phyloP scores from a whole-genome alignment of 2,113 vertebrate genomes.

The Strix uralensis region DNA sequence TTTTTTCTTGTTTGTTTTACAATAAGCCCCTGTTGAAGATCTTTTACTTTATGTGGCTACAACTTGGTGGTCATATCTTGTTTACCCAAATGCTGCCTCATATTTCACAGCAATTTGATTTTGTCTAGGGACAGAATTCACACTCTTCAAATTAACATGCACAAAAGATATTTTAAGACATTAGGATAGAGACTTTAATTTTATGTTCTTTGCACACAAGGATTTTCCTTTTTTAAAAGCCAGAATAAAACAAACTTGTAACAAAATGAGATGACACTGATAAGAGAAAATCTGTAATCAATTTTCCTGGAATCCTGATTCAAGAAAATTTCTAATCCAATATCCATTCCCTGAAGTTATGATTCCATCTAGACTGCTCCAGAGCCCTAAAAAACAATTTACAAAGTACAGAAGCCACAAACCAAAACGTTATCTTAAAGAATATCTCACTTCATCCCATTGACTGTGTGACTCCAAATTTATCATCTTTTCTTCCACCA shows the following conservation, averaged over 20 bases:
- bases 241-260: background rate
- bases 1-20: background rate
- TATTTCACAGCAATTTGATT: background rate
- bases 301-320: background rate
- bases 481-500: slow-evolving; percentile 23
- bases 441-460: background rate
- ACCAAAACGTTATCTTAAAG: background rate
- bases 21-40: background rate
- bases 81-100: background rate
- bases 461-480: slow-evolving; percentile 37
- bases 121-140: background rate
- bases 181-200: background rate
- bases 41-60: background rate
- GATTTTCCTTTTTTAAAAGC: background rate
- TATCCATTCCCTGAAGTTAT: background rate
- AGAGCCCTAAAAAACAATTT: slow-evolving; percentile 15
- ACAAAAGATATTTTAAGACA: background rate
- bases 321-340: background rate
- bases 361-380: background rate
- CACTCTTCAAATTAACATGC: background rate
- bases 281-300: background rate
- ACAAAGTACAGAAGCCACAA: background rate
- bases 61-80: background rate
- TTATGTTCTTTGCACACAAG: background rate
- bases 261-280: background rate